A percentile compares a stretch with the other conserved stretches of the same genome.
Conservation (phyloP, 2,113 vertebrate genomes). For the Prochilodus magdalenae region DNA sequence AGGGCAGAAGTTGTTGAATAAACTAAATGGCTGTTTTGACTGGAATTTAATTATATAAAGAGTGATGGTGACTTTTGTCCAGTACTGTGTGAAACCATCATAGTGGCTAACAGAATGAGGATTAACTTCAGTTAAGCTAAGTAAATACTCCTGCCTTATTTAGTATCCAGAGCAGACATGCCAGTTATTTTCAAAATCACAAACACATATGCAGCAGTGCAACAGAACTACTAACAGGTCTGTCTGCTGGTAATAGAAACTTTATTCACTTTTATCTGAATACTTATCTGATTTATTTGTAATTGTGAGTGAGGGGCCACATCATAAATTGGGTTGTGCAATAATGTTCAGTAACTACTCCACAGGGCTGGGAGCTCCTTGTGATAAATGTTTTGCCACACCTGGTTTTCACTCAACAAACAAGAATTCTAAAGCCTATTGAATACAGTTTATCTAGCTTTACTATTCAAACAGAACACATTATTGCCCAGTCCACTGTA, state of each 20-base stretch:
- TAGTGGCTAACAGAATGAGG: too few relatives aligned
- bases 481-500: background rate
- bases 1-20: too few relatives aligned
- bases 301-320: background rate
- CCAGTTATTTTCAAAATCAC: background rate
- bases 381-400: background rate
- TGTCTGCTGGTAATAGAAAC: background rate
- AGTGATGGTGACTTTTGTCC: too few relatives aligned
- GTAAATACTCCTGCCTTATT: too few relatives aligned
- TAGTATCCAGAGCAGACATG: too few relatives aligned
- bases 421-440: conserved; percentile 1
- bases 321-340: background rate
- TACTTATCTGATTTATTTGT: too few relatives aligned
- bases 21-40: too few relatives aligned
- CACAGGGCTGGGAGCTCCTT: background rate
- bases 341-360: background rate
- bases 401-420: conserved; percentile 7
- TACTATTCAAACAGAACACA: conserved; percentile 14
- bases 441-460: background rate
- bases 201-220: background rate
- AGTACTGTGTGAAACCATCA: too few relatives aligned
- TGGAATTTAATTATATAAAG: too few relatives aligned
- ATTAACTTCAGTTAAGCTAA: too few relatives aligned
- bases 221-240: background rate
- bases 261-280: background rate